These are phyloP conservation scores for Zootermopsis nevadensis DNA, from an alignment of 2,888 invertebrate genomes.

Conservation along the genomic window DNA sequence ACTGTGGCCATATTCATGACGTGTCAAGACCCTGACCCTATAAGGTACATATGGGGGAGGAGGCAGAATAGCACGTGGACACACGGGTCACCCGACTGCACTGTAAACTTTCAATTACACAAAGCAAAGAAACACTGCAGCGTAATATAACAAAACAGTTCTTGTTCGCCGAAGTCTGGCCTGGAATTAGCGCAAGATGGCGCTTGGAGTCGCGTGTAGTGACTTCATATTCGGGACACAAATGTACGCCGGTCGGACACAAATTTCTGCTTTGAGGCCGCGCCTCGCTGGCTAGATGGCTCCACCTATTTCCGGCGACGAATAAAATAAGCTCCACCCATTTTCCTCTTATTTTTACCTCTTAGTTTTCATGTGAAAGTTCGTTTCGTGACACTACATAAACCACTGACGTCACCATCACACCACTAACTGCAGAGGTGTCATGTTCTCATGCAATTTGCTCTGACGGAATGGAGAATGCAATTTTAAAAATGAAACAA, in stretches of 20 bases:
- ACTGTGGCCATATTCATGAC: background rate
- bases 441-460: background rate
- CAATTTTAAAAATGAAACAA: background rate
- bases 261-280: background rate
- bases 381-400: background rate
- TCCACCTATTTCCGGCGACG: background rate
- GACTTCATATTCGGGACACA: background rate
- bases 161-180: background rate
- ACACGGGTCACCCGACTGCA: background rate
- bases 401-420: background rate
- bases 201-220: background rate
- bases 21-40: background rate
- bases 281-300: constrained; percentile 1
- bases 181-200: background rate
- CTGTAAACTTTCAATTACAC: background rate
- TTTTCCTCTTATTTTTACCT: constrained; percentile 6
- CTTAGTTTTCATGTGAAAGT: background rate
- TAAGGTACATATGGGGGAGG: background rate
- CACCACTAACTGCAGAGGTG: background rate
- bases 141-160: background rate
- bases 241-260: background rate
- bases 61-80: background rate
- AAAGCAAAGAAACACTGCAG: background rate
- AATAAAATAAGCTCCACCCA: constrained; percentile 1
- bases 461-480: background rate